Evolutionary conservation across 2,888 invertebrate species (phyloP).

Genomic region (Bhutanitis thaidina): DNA sequence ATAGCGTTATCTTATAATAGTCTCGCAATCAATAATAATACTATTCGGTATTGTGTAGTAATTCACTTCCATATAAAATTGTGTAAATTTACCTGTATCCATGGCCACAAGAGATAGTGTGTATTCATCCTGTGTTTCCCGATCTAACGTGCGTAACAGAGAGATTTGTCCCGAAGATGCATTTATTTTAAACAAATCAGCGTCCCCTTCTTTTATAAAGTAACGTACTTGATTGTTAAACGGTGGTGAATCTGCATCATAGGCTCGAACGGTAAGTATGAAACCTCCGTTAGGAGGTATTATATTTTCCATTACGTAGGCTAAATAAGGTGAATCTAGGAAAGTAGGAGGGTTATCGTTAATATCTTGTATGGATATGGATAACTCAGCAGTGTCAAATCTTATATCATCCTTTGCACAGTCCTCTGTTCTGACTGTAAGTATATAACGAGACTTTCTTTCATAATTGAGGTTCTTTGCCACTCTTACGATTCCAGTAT

Average conservation of each 20-base stretch:
- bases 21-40: no score
- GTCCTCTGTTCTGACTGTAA: slow-evolving; percentile 93
- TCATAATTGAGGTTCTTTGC: slow-evolving; percentile 97
- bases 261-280: slow-evolving; percentile 90
- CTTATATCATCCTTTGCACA: slow-evolving; percentile 87
- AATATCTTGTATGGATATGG: slow-evolving; percentile 92
- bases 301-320: slow-evolving; percentile 95
- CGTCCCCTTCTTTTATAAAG: slow-evolving; percentile 95
- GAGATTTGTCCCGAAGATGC: slow-evolving; percentile 95
- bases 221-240: slow-evolving; percentile 95
- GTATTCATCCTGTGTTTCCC: slow-evolving; percentile 91
- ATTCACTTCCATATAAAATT: background rate
- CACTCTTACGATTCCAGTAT: slow-evolving; percentile 93
- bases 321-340: slow-evolving; percentile 95
- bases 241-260: slow-evolving; percentile 94
- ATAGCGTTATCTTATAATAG: no score
- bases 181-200: slow-evolving; percentile 94
- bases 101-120: slow-evolving; percentile 93
- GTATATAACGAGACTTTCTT: slow-evolving; percentile 89
- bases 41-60: no score
- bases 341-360: slow-evolving; percentile 97
- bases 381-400: slow-evolving; percentile 89
- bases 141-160: slow-evolving; percentile 88
- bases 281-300: slow-evolving; percentile 89
- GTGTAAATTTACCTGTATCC: slow-evolving; percentile 87